These are phyloP conservation scores for Psittacula echo DNA, from an alignment of 2,797 vertebrate species.

Conservation along the genomic window DNA sequence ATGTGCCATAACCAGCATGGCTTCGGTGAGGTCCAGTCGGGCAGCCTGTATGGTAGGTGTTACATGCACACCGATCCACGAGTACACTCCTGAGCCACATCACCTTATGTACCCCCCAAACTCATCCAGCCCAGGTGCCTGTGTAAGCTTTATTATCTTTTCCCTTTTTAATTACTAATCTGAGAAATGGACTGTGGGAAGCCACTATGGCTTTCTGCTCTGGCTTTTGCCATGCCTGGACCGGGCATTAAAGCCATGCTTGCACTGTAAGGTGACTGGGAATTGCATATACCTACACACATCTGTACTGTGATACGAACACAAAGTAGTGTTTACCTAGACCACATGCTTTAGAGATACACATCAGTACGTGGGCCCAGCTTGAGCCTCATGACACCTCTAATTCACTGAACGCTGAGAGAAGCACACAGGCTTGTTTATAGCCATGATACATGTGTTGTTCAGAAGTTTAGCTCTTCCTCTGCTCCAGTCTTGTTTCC, in stretches of 20 bases:
- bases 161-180: not conserved
- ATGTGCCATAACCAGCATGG: not conserved
- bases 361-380: not conserved
- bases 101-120: accelerated
- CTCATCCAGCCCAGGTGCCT: not conserved
- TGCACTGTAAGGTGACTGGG: not conserved
- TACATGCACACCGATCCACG: accelerated
- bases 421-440: not conserved
- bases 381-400: not conserved
- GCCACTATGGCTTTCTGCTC: not conserved
- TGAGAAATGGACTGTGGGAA: not conserved
- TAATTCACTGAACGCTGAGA: not conserved
- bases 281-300: not conserved
- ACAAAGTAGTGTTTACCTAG: not conserved
- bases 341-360: not conserved
- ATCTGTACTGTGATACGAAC: not conserved
- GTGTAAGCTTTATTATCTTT: not conserved
- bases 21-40: not conserved
- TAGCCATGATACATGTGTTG: accelerated
- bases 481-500: not conserved
- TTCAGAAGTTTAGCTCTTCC: not conserved
- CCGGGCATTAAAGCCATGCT: not conserved
- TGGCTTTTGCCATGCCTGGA: not conserved
- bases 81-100: not conserved
- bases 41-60: not conserved